Evolutionary conservation across 2,888 invertebrate species (phyloP).

Genomic region (Tetanocera ferruginea): DNA sequence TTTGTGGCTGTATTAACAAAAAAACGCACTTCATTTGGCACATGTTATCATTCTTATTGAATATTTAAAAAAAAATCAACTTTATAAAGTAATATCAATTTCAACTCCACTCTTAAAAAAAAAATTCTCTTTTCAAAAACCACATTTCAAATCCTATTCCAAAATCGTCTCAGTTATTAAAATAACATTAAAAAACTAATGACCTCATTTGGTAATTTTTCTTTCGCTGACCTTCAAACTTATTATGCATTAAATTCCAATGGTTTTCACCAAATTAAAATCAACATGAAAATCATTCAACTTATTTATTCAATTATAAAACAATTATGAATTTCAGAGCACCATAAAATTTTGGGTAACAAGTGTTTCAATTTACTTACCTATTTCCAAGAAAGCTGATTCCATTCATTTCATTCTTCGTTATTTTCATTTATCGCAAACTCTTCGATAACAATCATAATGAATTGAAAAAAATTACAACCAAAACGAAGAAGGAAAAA

Average conservation of each 20-base stretch:
- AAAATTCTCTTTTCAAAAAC: no score
- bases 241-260: background rate
- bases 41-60: no score
- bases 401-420: background rate
- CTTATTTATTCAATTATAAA: background rate
- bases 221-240: background rate
- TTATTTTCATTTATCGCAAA: background rate
- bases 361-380: conserved; percentile 15
- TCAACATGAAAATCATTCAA: no score
- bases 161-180: background rate
- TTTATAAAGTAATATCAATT: no score
- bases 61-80: no score
- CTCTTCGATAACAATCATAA: conserved; percentile 24
- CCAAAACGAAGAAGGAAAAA: background rate
- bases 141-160: background rate
- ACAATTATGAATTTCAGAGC: conserved; percentile 2
- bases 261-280: background rate
- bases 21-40: no score
- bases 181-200: background rate
- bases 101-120: no score
- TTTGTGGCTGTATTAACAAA: no score
- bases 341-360: background rate
- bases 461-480: background rate
- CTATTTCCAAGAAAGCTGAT: conserved; percentile 5
- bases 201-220: background rate